phyloP scores from a whole-genome alignment of 2,113 vertebrate species.

The Pterocles burchelli region DNA sequence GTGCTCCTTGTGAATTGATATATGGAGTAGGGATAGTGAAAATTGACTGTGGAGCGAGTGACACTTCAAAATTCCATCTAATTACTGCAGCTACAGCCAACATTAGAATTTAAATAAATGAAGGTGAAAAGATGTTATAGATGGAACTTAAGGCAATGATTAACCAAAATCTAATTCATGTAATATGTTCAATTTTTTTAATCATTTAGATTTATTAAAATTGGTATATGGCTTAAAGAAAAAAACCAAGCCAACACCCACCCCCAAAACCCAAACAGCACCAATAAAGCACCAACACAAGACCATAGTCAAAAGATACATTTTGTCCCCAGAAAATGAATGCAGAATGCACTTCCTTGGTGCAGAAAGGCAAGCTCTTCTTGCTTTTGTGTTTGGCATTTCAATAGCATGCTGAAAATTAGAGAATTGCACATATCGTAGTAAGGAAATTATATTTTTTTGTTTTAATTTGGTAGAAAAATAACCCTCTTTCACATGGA shows the following conservation, averaged over 20 bases:
- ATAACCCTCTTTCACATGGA: not conserved
- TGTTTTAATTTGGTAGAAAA: not conserved
- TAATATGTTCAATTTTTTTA: not conserved
- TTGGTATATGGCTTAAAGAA: not conserved
- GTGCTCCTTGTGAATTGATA: not conserved
- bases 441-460: not conserved
- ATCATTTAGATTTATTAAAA: not conserved
- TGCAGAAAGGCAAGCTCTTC: not conserved
- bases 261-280: not conserved
- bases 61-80: constrained; percentile 44
- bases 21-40: not conserved
- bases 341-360: not conserved
- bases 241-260: not conserved
- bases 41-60: constrained; percentile 18
- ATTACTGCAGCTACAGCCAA: not conserved
- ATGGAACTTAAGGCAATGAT: not conserved
- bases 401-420: not conserved
- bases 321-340: not conserved
- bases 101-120: constrained; percentile 17
- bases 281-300: not conserved
- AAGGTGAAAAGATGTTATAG: not conserved
- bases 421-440: not conserved
- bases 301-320: not conserved
- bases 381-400: not conserved
- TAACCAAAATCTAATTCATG: not conserved